Conservation (phyloP, 2,113 vertebrate species). For the Coturnix japonica region DNA sequence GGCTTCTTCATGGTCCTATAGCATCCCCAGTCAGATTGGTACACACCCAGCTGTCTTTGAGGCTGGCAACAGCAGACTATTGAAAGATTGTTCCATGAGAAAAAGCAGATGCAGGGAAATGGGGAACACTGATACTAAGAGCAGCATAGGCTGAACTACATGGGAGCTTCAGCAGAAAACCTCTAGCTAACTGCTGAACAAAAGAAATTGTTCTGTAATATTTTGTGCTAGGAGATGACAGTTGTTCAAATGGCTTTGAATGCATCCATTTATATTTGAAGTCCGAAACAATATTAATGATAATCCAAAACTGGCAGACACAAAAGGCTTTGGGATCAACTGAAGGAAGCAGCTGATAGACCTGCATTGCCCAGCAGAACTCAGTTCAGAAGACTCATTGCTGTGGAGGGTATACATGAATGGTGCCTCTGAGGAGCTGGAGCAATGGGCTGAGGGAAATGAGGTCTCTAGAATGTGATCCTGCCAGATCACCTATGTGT, state of each 20-base stretch:
- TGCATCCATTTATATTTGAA: neutral
- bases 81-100: neutral
- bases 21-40: neutral
- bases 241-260: slow-evolving; percentile 6
- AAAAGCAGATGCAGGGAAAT: neutral
- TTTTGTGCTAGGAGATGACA: slow-evolving; percentile 11
- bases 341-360: neutral
- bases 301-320: neutral
- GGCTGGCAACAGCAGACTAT: neutral
- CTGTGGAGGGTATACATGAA: neutral
- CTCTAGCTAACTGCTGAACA: neutral
- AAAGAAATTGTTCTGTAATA: neutral
- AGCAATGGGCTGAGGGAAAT: neutral
- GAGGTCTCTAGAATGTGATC: neutral
- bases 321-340: neutral
- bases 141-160: neutral
- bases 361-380: neutral
- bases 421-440: neutral
- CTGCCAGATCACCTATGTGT: neutral
- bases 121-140: neutral
- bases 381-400: neutral
- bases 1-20: neutral
- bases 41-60: neutral
- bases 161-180: neutral
- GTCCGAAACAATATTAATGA: slow-evolving; percentile 35